Evolutionary conservation across 2,888 invertebrate species (phyloP), one percentile per base, ranked within the genome.

Genomic region (Timandra comae): DNA sequence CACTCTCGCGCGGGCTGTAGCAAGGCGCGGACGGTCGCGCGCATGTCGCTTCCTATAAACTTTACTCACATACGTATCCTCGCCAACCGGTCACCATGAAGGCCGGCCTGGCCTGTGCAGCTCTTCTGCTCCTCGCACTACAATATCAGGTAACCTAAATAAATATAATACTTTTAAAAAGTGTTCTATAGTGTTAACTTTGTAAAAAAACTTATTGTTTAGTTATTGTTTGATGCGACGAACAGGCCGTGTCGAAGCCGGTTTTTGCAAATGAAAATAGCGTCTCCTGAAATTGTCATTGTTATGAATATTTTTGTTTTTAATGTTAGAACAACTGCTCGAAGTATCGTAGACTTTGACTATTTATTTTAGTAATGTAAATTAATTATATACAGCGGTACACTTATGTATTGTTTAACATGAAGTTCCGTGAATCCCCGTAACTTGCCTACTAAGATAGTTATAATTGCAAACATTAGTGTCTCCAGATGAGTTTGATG

Each of bases 1-100:
- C 80, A 82, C 71, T 81, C 79, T 79, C 76, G 68, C 65, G 63
- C 64, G 61, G 74, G 62, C 71, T 60, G 63, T 67, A 52, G 69
- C 57, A 69, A 59, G 69, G 79, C 72, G 71, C 71, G 69, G 70
- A 64, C 69, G 72, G 72, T 60, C 56, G 68, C 62, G 71, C 74
- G 66, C 59, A 27, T 40, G 32, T 32, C 41, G 30, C 23, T 56
- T 47, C 53, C 65, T n/a, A 56, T 48, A 61, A 70, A 73, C 69
- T 78, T 74, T 61, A 43, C 30, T 52, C 67, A 56, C 59, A 65
- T 63, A 56, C 63, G 65, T 53, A 48, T 3, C 6, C 45, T 47
- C 36, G 45, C 27, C 40, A 35, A 49, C 43, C 41, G 43, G 47
- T 43, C 56, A 68, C 43, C 61, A 82, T 81, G 81, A 73, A 72